Base-by-base conservation (phyloP, 2,113 vertebrate species). In the Perca schrenkii region DNA sequence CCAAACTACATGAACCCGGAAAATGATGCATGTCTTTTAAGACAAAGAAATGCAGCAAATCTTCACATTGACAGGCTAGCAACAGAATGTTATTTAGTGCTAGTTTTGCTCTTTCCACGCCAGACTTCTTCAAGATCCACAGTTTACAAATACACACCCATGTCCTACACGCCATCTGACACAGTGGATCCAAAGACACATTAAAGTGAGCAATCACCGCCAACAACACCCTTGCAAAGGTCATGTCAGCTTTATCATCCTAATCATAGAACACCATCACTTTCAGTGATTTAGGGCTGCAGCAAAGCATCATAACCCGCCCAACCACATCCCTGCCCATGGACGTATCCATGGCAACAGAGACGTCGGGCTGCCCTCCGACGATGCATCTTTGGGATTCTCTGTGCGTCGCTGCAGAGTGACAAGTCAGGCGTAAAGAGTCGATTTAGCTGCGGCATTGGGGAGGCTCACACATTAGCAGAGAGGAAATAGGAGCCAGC, bases 401-500 rank as follows among this genome's bases (percentile, higher is more conserved):
- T 89, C 85, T 6, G 80, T 16, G 86, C 78, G 74, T 76, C 76
- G 90, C 89, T 84, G 87, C 78, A 77, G 89, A 89, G 79, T 79
- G 91, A 89, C 91, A 83, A 91, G 90, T 93, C 92, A 91, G 92
- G 91, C 92, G 91, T 92, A 90, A 90, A 93, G 90, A 92, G 92
- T 93, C 88, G 92, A 93, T 93, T 94, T 94, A 94, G 91, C 84
- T 73, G 88, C 80, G 71, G 91, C 92, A 88, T 91, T 52, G 86
- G 92, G 91, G 90, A 91, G 89, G 89, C 88, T 87, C 69, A 49
- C 92, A 89, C 91, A 93, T 93, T 93, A 93, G 90, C 90, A 77
- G 82, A 66, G 77, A 89, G 92, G 92, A 93, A 94, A 93, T 90
- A 80, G 88, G 74, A 91, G 92, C 91, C 92, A 92, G 92, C 82